Evolutionary conservation across 2,113 vertebrate genomes (phyloP).

Genomic region (Nycticryphes semicollaris): DNA sequence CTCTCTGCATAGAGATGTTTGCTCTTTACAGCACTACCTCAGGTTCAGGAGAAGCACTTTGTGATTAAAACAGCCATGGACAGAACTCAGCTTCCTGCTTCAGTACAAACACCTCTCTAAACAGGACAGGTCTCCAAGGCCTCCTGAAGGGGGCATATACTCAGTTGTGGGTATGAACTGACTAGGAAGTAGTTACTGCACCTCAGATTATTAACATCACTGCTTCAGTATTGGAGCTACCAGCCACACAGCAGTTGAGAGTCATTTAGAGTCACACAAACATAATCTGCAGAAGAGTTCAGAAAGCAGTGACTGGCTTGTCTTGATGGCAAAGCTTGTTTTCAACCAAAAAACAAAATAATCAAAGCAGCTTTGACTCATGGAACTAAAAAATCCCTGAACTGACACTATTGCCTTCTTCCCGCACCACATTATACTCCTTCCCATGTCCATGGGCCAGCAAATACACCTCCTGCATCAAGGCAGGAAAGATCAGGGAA

Average conservation of each 20-base stretch:
- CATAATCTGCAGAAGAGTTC: not conserved
- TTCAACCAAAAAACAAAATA: not conserved
- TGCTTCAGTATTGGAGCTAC: not conserved
- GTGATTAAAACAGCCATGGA: not conserved
- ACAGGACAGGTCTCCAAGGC: not conserved
- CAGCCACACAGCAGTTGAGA: not conserved
- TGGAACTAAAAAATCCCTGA: not conserved
- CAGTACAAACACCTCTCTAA: not conserved
- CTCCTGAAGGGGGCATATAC: not conserved
- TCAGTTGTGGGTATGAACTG: not conserved
- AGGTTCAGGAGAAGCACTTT: not conserved
- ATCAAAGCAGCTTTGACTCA: not conserved
- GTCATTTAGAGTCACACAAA: not conserved
- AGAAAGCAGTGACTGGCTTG: not conserved
- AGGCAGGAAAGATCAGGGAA: not conserved
- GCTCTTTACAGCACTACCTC: not conserved
- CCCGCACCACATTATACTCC: not conserved
- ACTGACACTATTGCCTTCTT: not conserved
- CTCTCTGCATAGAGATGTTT: rapidly evolving
- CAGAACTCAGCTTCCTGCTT: not conserved
- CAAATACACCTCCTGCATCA: not conserved
- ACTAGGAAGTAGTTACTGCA: not conserved
- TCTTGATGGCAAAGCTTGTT: not conserved
- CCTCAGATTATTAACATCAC: not conserved
- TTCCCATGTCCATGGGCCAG: not conserved